A percentile compares a stretch with the other conserved stretches of the same genome.
phyloP scores from a whole-genome alignment of 2,888 invertebrate species.

The Eupsilia transversa region DNA sequence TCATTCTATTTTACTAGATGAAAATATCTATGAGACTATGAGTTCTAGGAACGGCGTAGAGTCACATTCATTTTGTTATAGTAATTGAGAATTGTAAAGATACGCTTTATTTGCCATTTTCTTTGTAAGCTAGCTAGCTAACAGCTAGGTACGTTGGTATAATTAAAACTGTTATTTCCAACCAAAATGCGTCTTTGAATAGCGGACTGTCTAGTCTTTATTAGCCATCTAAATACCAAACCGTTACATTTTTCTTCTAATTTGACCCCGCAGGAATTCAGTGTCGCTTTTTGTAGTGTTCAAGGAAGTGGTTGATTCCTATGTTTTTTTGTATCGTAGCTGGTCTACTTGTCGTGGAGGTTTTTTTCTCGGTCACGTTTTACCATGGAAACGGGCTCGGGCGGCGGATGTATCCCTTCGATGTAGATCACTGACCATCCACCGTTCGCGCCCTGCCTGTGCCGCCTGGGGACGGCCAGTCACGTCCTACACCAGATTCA shows the following conservation, averaged over 20 bases:
- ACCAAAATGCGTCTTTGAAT: conserved; percentile 44
- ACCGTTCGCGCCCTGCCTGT: conserved; percentile 44
- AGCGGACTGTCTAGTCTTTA: conserved; percentile 47
- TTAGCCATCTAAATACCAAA: conserved; percentile 35
- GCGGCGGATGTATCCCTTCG: conserved; percentile 61
- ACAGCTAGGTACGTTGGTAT: conserved; percentile 19
- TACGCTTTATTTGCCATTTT: conserved; percentile 17
- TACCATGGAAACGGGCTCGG: conserved; percentile 59
- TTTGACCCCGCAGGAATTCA: conserved; percentile 52
- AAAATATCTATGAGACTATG: conserved; percentile 29
- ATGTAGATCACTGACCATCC: conserved; percentile 62
- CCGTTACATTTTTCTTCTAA: conserved; percentile 42
- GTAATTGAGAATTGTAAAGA: conserved; percentile 12
- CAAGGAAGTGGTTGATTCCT: conserved; percentile 55
- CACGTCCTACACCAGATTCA: conserved; percentile 60
- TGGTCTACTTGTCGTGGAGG: conserved; percentile 31
- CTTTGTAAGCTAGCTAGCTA: conserved; percentile 5
- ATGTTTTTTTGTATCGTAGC: conserved; percentile 45
- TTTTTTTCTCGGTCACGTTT: conserved; percentile 74
- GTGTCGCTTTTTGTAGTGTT: conserved; percentile 39
- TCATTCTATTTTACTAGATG: conserved; percentile 33
- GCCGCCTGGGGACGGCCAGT: conserved; percentile 41
- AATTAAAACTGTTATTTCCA: conserved; percentile 50
- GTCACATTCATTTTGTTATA: neutral
- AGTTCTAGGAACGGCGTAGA: conserved; percentile 15